Conservation (phyloP, 2,113 vertebrate species). For the Morone chrysops region DNA sequence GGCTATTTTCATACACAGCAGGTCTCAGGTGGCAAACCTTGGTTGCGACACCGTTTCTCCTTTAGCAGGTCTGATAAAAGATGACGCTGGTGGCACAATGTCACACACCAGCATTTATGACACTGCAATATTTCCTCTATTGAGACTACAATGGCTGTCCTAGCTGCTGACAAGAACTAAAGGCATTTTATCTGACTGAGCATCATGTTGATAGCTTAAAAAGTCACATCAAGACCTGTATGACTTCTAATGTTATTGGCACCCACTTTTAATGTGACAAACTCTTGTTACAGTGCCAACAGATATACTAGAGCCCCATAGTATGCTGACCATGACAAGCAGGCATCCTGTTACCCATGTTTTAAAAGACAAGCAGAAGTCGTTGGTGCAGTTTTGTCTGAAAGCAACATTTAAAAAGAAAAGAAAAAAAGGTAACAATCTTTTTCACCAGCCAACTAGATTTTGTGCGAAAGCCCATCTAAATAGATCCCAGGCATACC, state of each 20-base stretch:
- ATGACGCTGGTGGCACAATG: constrained; percentile 29
- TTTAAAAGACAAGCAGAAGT: not conserved
- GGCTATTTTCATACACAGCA: not conserved
- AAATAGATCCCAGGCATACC: not conserved
- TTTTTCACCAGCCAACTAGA: not conserved
- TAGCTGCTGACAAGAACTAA: constrained; percentile 8
- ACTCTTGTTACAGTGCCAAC: not conserved
- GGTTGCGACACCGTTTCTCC: constrained; percentile 13
- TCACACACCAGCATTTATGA: constrained; percentile 29
- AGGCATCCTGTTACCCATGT: not conserved
- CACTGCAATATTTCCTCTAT: constrained; percentile 8
- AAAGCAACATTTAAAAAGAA: not conserved
- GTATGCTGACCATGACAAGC: not conserved
- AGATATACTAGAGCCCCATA: not conserved
- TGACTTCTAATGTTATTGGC: not conserved
- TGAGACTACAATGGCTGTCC: constrained; percentile 25
- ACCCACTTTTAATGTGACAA: not conserved
- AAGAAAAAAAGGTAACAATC: not conserved
- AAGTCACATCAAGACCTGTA: not conserved
- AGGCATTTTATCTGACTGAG: constrained; percentile 8
- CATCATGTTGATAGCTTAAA: not conserved
- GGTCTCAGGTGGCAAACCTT: constrained; percentile 10
- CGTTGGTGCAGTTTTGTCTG: not conserved
- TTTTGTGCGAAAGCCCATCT: not conserved
- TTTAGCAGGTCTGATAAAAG: constrained; percentile 33